A percentile compares a stretch with the other conserved stretches of the same genome.
phyloP scores from a whole-genome alignment of 2,888 invertebrate species.

The Acanthococcus lagerstroemiae region DNA sequence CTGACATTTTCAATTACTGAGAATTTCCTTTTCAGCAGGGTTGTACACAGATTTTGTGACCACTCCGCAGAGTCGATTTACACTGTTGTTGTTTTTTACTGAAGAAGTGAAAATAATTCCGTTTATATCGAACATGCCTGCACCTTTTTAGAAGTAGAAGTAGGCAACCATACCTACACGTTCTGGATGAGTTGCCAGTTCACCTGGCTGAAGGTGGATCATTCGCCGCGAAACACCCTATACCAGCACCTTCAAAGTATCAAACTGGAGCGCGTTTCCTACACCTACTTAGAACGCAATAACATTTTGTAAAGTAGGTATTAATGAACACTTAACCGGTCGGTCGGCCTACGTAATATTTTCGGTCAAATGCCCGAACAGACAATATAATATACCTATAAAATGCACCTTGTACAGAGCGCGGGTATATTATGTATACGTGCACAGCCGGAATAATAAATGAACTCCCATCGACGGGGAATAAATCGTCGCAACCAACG shows the following conservation, averaged over 20 bases:
- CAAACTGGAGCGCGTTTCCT: conserved; percentile 1
- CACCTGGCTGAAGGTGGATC: no score
- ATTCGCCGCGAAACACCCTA: neutral
- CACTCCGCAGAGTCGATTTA: no score
- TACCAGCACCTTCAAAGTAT: neutral
- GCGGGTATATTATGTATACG: neutral
- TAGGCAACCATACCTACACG: neutral
- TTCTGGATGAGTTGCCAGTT: no score
- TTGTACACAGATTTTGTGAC: no score
- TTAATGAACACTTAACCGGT: conserved; percentile 2
- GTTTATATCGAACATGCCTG: neutral
- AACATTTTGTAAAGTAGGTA: conserved; percentile 6
- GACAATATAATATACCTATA: neutral
- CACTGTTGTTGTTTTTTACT: no score
- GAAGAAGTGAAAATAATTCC: neutral
- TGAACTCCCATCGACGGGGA: neutral
- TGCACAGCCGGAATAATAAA: neutral
- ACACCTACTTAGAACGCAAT: conserved; percentile 16
- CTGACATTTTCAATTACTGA: no score
- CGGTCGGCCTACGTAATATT: neutral
- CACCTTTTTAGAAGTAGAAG: neutral
- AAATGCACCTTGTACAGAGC: neutral
- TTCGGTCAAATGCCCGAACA: neutral
- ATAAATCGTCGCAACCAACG: neutral
- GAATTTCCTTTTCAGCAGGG: no score